Percentiles rank a stretch among this genome's conserved stretches.
Conservation (phyloP, 2,888 invertebrate genomes). For the Chymomyza caudatula region DNA sequence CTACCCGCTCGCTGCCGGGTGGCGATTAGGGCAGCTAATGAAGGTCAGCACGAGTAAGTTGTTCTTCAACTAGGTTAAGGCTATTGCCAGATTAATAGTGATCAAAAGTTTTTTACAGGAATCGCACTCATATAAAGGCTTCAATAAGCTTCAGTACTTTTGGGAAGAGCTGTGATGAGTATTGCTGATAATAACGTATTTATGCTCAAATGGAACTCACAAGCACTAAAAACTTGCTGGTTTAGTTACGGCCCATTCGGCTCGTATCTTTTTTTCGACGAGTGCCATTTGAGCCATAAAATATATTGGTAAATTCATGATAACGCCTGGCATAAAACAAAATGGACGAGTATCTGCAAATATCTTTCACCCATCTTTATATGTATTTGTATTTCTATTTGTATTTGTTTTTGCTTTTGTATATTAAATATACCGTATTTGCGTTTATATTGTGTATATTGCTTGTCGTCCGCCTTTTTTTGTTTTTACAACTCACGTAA, state of each 20-base stretch:
- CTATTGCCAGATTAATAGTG: too few species aligned
- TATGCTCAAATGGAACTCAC: not conserved
- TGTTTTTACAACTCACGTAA: constrained; percentile 66
- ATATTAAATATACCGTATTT: too few species aligned
- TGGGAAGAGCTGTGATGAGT: too few species aligned
- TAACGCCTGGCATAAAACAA: constrained; percentile 52
- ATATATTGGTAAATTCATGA: constrained; percentile 20
- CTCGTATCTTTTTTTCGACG: not conserved
- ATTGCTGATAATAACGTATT: too few species aligned
- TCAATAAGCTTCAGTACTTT: too few species aligned
- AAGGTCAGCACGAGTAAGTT: too few species aligned
- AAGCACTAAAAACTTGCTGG: not conserved
- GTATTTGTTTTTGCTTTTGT: constrained; percentile 4
- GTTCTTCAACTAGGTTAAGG: too few species aligned
- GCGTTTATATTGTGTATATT: constrained; percentile 30
- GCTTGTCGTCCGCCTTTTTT: constrained; percentile 30
- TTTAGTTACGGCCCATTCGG: not conserved
- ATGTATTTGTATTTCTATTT: constrained; percentile 52
- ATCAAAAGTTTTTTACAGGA: too few species aligned
- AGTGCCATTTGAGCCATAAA: constrained; percentile 10
- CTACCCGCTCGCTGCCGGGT: too few species aligned
- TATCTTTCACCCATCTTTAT: constrained; percentile 59
- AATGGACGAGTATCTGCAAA: constrained; percentile 53
- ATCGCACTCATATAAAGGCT: too few species aligned
- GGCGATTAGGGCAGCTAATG: too few species aligned